These are phyloP conservation scores for Pomacea maculata DNA, from an alignment of 1,140 invertebrate species.

Conservation along the genomic window DNA sequence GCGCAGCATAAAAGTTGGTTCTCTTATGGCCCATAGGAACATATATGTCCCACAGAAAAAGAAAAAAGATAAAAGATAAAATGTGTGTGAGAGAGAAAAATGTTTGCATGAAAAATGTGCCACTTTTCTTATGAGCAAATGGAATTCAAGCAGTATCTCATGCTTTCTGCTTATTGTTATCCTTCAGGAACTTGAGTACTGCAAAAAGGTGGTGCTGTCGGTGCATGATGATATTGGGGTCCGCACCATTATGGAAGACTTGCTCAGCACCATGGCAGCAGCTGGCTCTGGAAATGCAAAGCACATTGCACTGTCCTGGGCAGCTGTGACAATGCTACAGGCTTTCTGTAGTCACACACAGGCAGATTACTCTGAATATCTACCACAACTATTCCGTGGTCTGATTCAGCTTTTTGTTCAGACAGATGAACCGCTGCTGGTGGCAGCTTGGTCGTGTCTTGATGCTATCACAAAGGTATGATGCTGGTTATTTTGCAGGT, in stretches of 20 bases:
- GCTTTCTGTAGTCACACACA: constrained; percentile 89
- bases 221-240: constrained; percentile 84
- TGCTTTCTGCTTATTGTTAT: neutral
- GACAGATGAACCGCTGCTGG: constrained; percentile 81
- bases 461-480: constrained; percentile 85
- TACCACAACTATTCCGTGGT: constrained; percentile 87
- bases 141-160: neutral
- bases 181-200: constrained; percentile 84
- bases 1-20: no score
- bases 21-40: no score
- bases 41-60: constrained; percentile 47
- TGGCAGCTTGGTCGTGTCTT: constrained; percentile 88
- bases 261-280: constrained; percentile 69
- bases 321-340: constrained; percentile 86
- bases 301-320: constrained; percentile 64
- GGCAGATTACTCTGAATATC: constrained; percentile 82
- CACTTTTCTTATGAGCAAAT: neutral
- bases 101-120: neutral
- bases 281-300: constrained; percentile 12
- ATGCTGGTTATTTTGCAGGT: neutral
- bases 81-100: constrained; percentile 28
- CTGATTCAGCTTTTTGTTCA: constrained; percentile 88
- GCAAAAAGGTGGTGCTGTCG: constrained; percentile 90
- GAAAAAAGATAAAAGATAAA: constrained; percentile 16
- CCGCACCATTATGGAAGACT: constrained; percentile 86